Evolutionary conservation across 2,113 vertebrate species (phyloP).

Genomic region (Catharus minimus): DNA sequence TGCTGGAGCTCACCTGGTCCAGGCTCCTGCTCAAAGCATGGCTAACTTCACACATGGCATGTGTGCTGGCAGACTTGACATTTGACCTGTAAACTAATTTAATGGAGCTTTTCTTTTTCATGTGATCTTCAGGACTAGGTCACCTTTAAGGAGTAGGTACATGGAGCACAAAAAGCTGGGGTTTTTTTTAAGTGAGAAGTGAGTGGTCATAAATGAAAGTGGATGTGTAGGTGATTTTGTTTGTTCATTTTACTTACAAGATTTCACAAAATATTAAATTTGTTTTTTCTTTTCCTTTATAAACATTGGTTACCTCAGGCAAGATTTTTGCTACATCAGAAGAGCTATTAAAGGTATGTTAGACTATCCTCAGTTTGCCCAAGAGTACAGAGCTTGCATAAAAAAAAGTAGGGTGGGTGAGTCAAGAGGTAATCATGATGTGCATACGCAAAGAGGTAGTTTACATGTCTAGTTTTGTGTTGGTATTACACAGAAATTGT

Average conservation of each 20-base stretch:
- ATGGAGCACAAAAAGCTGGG: not conserved
- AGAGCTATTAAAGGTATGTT: slow-evolving; percentile 53
- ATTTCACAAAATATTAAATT: not conserved
- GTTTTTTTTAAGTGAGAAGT: not conserved
- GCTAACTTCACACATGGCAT: not conserved
- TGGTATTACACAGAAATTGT: not conserved
- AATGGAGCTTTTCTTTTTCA: not conserved
- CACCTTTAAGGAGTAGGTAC: not conserved
- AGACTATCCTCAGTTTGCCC: not conserved
- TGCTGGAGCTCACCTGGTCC: not conserved
- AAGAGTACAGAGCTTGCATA: not conserved
- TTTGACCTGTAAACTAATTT: not conserved
- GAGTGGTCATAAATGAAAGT: not conserved
- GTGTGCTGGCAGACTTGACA: rapidly evolving
- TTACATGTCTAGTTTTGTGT: not conserved
- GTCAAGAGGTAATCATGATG: not conserved
- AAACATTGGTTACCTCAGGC: slow-evolving; percentile 52
- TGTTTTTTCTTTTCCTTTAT: not conserved
- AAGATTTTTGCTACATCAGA: slow-evolving; percentile 60
- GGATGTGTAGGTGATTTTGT: not conserved
- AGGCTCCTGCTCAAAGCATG: not conserved
- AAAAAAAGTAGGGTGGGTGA: rapidly evolving
- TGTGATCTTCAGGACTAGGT: not conserved
- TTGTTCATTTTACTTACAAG: not conserved
- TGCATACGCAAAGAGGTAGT: not conserved